Evolutionary conservation across 2,113 vertebrate species (phyloP), one percentile per base, ranked within the genome.

Genomic region (Phylloscopus whistleri): DNA sequence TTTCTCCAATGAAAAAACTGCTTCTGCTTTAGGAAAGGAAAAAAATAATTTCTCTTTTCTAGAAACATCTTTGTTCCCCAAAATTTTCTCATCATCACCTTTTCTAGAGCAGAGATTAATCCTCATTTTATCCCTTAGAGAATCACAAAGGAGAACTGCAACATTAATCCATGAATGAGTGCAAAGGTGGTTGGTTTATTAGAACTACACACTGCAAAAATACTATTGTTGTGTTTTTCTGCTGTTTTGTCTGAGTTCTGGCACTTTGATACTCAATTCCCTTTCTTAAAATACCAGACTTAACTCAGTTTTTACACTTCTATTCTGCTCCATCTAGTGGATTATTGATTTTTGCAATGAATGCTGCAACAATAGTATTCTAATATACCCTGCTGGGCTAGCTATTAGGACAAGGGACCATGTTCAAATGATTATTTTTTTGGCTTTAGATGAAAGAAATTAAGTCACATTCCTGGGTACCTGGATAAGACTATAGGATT

Each of bases 311-410:
- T 94, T 95, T 89, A 90, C 55, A 89, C 84, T 96, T 97, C 95
- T 59, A 92, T 85, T 94, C 96, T 97, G 96, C 96, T 97, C 97
- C 97, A 97, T 97, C 97, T 97, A 97, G 94, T 97, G 97, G 97
- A 97, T 94, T 75, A 87, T 93, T 93, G 92, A 88, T 90, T 90
- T 96, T 84, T 91, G 93, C 95, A 96, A 90, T 69, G 73, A 64
- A 63, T 68, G 46, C 60, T 95, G 78, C 93, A 76, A 59, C 44
- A 49, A 89, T n/a, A 87, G 81, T 68, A 89, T 79, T 86, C 76
- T 83, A 83, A 80, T 96, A 92, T 4, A 59, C 30, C 63, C 48
- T 28, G 43, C 81, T 76, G 75, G 33, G 39, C 79, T 84, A 97
- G 74, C 92, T 92, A 91, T 90, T 67, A 96, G 85, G 70, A 30